phyloP scores from a whole-genome alignment of 2,888 invertebrate genomes.

The Agrochola circellaris region DNA sequence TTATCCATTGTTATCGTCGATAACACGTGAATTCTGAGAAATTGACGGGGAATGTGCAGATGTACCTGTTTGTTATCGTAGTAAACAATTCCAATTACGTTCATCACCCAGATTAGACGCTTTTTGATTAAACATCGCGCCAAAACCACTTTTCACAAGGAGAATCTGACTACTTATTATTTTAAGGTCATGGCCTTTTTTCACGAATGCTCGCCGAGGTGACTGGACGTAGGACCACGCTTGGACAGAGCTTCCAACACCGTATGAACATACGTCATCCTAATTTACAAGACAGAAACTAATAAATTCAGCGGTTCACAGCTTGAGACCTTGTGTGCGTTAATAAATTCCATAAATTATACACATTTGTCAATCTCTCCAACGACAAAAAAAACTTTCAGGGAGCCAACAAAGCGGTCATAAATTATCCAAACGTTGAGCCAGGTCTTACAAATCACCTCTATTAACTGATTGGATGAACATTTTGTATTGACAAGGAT shows the following conservation, averaged over 20 bases:
- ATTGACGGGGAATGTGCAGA: conserved; percentile 23
- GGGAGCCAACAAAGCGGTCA: conserved; percentile 25
- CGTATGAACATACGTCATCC: conserved; percentile 46
- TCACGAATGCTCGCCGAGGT: conserved; percentile 15
- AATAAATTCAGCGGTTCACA: conserved; percentile 51
- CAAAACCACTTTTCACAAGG: conserved; percentile 20
- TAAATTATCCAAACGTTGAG: conserved; percentile 37
- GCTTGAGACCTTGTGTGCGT: conserved; percentile 52
- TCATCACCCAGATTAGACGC: conserved; percentile 18
- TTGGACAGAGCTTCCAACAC: conserved; percentile 28
- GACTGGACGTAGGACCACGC: conserved; percentile 14
- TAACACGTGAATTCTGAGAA: conserved; percentile 48
- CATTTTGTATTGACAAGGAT: conserved; percentile 47
- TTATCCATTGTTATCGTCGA: conserved; percentile 45
- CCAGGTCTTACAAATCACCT: conserved; percentile 42
- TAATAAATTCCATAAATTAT: conserved; percentile 59
- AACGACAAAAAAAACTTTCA: conserved; percentile 41
- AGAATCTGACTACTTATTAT: conserved; percentile 30
- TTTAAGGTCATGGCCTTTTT: conserved; percentile 40
- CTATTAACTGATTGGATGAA: conserved; percentile 44
- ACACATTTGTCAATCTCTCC: conserved; percentile 53
- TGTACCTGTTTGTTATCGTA: conserved; percentile 38
- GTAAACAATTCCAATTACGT: conserved; percentile 42
- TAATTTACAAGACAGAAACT: conserved; percentile 56
- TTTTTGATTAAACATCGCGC: conserved; percentile 13